These are phyloP conservation scores for Eretmochelys imbricata DNA, from an alignment of 2,113 vertebrate species.

Conservation along the genomic window DNA sequence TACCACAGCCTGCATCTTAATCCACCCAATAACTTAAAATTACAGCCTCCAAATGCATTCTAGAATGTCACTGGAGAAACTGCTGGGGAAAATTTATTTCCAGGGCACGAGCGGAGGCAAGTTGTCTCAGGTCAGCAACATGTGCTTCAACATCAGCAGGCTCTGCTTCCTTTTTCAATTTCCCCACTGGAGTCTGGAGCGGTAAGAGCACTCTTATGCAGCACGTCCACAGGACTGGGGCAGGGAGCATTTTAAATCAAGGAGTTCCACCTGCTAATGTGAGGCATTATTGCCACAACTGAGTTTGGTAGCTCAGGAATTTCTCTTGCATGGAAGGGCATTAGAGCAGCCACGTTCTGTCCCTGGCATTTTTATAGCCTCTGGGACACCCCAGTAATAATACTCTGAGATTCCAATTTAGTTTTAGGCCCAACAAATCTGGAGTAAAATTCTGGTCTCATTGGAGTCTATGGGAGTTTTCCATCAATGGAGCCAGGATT, in stretches of 20 bases:
- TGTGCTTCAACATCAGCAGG: background rate
- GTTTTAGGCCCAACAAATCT: background rate
- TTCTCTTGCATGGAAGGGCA: background rate
- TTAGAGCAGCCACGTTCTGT: background rate
- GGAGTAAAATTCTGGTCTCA: background rate
- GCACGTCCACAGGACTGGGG: fast-evolving
- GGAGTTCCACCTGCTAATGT: background rate
- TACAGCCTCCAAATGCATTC: background rate
- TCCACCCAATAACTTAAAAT: background rate
- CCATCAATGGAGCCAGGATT: fast-evolving
- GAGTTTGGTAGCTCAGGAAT: background rate
- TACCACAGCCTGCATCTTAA: background rate
- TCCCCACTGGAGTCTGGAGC: background rate
- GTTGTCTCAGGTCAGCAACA: background rate
- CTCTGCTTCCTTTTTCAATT: fast-evolving
- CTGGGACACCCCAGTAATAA: background rate
- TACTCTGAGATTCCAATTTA: background rate
- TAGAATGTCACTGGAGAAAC: background rate
- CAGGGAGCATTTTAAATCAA: fast-evolving
- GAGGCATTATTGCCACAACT: background rate
- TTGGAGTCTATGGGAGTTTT: background rate
- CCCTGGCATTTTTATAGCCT: background rate
- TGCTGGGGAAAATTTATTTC: background rate
- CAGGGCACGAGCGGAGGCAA: background rate
- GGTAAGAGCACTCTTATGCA: fast-evolving